Percentiles rank a stretch among this genome's conserved stretches.
phyloP scores from a whole-genome alignment of 1,140 invertebrate genomes.

The Gryllus bimaculatus region DNA sequence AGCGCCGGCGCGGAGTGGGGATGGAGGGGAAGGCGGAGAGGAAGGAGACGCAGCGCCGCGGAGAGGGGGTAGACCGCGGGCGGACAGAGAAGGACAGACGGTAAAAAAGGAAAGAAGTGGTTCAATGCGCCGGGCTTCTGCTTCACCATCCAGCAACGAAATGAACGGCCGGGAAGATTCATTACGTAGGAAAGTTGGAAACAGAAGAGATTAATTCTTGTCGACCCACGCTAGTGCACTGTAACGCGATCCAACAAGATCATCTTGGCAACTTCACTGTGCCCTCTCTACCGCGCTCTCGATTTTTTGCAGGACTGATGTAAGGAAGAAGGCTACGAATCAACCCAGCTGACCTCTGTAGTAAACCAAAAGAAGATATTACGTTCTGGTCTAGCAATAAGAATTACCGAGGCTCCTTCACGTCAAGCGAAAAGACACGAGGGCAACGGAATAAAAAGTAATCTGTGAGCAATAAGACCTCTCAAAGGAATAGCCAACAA shows the following conservation, averaged over 20 bases:
- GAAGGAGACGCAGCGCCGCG: neutral
- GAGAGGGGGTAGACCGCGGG: conserved; percentile 7
- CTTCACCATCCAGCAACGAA: conserved; percentile 8
- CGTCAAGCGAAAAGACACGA: too few relatives aligned
- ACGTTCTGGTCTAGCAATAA: too few relatives aligned
- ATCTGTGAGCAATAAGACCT: too few relatives aligned
- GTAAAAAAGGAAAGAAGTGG: conserved; percentile 6
- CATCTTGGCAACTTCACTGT: neutral
- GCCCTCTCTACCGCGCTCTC: too few relatives aligned
- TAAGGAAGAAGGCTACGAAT: too few relatives aligned
- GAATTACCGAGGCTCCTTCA: too few relatives aligned
- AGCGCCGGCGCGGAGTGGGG: neutral
- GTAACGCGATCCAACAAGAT: conserved; percentile 2
- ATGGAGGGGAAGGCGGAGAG: conserved; percentile 6
- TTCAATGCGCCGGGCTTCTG: conserved; percentile 8
- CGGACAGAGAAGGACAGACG: too few relatives aligned
- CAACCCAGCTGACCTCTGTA: too few relatives aligned
- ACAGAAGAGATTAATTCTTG: conserved; percentile 8
- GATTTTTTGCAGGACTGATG: too few relatives aligned
- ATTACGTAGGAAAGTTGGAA: conserved; percentile 8
- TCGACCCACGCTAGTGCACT: neutral
- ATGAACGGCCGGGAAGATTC: conserved; percentile 8
- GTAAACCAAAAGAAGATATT: too few relatives aligned
- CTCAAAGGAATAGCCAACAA: too few relatives aligned
- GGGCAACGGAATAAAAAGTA: too few relatives aligned